Evolutionary conservation across 1,140 invertebrate species (phyloP).

Genomic region (Sminthurides bifidus): DNA sequence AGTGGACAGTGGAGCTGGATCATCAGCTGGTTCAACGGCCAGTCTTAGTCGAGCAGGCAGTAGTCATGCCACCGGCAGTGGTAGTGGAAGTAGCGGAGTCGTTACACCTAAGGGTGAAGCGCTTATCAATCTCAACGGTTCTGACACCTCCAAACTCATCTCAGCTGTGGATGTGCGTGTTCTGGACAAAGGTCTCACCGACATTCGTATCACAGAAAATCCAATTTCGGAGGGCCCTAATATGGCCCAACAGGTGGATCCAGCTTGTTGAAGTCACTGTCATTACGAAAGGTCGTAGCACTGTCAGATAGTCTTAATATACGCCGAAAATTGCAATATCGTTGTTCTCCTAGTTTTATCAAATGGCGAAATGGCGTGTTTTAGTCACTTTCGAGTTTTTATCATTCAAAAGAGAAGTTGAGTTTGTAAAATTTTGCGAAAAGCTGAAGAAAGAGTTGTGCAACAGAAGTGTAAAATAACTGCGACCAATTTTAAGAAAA

Average conservation of each 20-base stretch:
- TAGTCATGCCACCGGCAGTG: slow-evolving; percentile 12
- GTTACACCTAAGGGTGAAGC: slow-evolving; percentile 23
- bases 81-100: slow-evolving; percentile 13
- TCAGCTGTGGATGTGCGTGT: slow-evolving; percentile 5
- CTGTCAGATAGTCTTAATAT: too few relatives aligned
- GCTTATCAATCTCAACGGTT: slow-evolving; percentile 17
- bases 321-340: too few relatives aligned
- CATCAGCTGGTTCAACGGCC: slow-evolving; percentile 20
- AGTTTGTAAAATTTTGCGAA: too few relatives aligned
- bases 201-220: slow-evolving; percentile 36
- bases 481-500: too few relatives aligned
- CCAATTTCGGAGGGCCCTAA: slow-evolving; percentile 31
- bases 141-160: slow-evolving; percentile 17
- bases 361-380: too few relatives aligned
- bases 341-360: too few relatives aligned
- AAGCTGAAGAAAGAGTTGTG: too few relatives aligned
- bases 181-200: slow-evolving; percentile 26
- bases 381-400: too few relatives aligned
- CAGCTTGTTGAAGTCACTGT: slow-evolving; percentile 3
- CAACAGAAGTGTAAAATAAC: too few relatives aligned
- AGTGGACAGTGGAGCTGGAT: slow-evolving; percentile 29
- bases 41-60: slow-evolving; percentile 19
- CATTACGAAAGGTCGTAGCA: too few relatives aligned
- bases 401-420: too few relatives aligned
- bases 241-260: background rate